Evolutionary conservation across 2,888 invertebrate species (phyloP).

Genomic region (Baccha elongata): DNA sequence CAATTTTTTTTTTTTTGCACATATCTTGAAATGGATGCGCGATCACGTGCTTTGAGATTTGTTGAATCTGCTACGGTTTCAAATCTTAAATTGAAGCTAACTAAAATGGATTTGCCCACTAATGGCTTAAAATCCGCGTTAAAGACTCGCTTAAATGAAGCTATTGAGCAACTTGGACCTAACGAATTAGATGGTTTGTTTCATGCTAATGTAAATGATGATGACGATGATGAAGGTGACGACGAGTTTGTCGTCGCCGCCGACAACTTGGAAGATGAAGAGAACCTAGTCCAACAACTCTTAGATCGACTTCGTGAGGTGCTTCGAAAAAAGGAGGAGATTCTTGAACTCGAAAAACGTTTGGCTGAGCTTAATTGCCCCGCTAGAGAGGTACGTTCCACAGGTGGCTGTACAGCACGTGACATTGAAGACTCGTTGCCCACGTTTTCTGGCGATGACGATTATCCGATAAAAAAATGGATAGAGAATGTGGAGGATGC

Average conservation of each 20-base stretch:
- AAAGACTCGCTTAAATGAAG: too few species aligned
- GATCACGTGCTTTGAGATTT: too few species aligned
- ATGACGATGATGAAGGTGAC: too few species aligned
- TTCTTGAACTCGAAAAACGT: not conserved
- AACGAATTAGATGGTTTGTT: too few species aligned
- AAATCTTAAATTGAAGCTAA: too few species aligned
- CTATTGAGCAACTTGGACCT: too few species aligned
- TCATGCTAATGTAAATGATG: too few species aligned
- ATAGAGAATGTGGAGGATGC: not conserved
- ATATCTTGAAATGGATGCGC: too few species aligned
- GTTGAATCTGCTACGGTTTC: too few species aligned
- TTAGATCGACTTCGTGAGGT: not conserved
- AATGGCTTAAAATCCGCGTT: too few species aligned
- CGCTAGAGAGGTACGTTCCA: not conserved
- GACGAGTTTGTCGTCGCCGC: not conserved
- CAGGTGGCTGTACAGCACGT: not conserved
- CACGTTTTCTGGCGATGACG: not conserved
- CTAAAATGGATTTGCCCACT: too few species aligned
- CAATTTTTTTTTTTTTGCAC: too few species aligned
- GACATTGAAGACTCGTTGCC: constrained; percentile 1
- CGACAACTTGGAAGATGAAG: not conserved
- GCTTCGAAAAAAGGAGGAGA: not conserved
- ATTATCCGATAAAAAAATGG: not conserved
- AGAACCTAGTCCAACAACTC: not conserved
- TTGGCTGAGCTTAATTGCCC: not conserved